phyloP scores from a whole-genome alignment of 2,113 vertebrate species.

The Tupaia tana region DNA sequence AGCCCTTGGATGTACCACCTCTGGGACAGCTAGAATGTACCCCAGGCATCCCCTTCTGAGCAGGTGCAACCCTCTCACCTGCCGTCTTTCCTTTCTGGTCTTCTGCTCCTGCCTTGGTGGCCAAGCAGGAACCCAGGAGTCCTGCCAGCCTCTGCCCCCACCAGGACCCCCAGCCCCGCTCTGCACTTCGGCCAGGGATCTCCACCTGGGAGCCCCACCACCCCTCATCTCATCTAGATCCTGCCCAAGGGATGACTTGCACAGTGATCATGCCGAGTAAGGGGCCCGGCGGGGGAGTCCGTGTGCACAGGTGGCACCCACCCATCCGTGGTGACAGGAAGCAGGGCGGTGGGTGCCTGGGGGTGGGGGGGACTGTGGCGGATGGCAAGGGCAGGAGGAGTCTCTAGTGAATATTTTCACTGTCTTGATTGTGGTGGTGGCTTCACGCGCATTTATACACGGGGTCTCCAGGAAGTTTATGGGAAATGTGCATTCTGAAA shows the following conservation, averaged over 20 bases:
- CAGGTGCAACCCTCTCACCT: background rate
- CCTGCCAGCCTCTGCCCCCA: background rate
- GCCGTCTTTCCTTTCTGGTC: background rate
- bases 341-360: too few species aligned
- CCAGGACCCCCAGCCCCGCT: background rate
- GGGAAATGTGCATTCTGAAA: too few species aligned
- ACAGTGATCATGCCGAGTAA: background rate
- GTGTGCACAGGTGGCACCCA: background rate
- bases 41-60: background rate
- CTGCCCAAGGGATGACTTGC: background rate
- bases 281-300: background rate
- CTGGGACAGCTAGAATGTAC: background rate
- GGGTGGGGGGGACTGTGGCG: background rate
- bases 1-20: background rate
- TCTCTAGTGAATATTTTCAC: background rate
- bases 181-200: background rate
- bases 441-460: background rate
- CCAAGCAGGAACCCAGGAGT: background rate
- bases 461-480: too few species aligned
- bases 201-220: background rate
- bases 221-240: background rate
- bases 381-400: background rate
- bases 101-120: background rate
- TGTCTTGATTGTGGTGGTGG: background rate
- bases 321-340: background rate